A percentile compares a stretch with the other conserved stretches of the same genome.
Conservation (phyloP, 2,113 vertebrate species). For the Phalacrocorax aristotelis region DNA sequence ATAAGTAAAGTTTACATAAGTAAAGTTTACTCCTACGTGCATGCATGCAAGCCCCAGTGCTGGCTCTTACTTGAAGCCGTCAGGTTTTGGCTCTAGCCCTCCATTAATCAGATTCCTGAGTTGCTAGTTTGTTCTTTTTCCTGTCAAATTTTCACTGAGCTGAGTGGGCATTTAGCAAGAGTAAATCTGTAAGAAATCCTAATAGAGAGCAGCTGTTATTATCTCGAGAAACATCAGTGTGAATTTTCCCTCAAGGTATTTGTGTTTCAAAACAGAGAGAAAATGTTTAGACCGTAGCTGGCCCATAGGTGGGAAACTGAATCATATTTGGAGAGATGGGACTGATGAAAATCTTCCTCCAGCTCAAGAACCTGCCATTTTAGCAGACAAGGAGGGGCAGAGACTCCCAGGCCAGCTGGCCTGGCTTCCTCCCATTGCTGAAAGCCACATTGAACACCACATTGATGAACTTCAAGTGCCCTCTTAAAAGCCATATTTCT, state of each 20-base stretch:
- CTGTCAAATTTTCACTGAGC: background rate
- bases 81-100: background rate
- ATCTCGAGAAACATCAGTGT: background rate
- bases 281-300: background rate
- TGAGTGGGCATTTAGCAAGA: constrained; percentile 9
- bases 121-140: background rate
- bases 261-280: background rate
- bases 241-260: background rate
- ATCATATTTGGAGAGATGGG: background rate
- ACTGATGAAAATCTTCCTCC: background rate
- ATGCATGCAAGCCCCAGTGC: background rate
- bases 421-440: background rate
- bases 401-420: background rate
- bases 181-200: background rate
- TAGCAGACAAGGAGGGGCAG: background rate
- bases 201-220: constrained; percentile 2
- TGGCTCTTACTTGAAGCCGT: background rate
- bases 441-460: background rate
- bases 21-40: background rate
- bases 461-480: background rate
- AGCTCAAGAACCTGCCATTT: background rate
- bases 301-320: background rate
- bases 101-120: background rate
- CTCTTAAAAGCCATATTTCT: background rate
- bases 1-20: constrained; percentile 4